Base-by-base conservation (phyloP, 2,888 invertebrate genomes). In the Ophonus ardosiacus region DNA sequence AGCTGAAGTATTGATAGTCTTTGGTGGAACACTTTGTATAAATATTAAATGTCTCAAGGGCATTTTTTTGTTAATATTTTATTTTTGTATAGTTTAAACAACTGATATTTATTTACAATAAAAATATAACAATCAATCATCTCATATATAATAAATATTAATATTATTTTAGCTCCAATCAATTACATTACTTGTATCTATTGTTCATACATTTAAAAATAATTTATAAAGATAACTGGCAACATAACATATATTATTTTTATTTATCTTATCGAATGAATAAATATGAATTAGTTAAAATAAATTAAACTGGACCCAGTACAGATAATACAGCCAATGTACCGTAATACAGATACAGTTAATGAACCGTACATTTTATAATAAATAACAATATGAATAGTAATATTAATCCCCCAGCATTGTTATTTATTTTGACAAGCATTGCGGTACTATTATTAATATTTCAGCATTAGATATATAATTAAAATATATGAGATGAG, bases 341-440 rank as follows among this genome's bases (percentile, higher is more conserved):
- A 38, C 68, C 24, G 68, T 31, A 15, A 68, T 31, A 68, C 63
- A 63, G 63, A 8, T 24, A 68, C 38, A 68, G 13, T 38, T 68
- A 68, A 68, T 68, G 68, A 68, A 68, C 68, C 68, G 24, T 68
- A 15, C 7, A 31, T 7, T 7, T 68, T 31, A 68, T 38, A 68
- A 68, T 68, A 68, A 68, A 68, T 68, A 68, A 31, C 31, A 68
- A 38, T 63, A 24, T 68, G n/a, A 68, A 24, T 15, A 7, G 24
- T 24, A 68, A 38, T n/a, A 68, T 31, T 13, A 65, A 68, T 38
- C n/a, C 21, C 21, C 38, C 7, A 31, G 21, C 15, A 63, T 63
- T 21, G 68, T 31, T 63, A 68, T 68, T 38, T 68, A 68, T 68
- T 68, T 31, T 68, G 68, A 68, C 38, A 21, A 63, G 21, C 13